Evolutionary conservation across 2,888 invertebrate genomes (phyloP).

Genomic region (Phoronis australis): DNA sequence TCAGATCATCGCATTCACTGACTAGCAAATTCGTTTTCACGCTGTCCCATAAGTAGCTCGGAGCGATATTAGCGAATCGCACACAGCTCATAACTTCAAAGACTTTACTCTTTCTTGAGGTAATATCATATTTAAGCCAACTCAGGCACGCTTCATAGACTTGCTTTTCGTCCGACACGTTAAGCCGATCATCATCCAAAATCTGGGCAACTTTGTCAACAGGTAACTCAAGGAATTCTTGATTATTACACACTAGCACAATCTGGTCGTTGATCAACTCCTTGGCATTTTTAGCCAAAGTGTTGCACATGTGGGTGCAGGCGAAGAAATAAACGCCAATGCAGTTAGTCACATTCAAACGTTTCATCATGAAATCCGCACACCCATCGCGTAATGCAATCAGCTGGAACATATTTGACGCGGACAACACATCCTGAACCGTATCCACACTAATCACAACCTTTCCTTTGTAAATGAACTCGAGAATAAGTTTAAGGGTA

Average conservation of each 20-base stretch:
- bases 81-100: conserved; percentile 41
- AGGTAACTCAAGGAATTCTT: conserved; percentile 42
- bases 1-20: conserved; percentile 22
- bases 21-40: conserved; percentile 35
- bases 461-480: conserved; percentile 43
- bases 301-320: conserved; percentile 42
- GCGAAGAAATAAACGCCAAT: conserved; percentile 50
- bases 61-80: conserved; percentile 45
- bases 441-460: conserved; percentile 37
- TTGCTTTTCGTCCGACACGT: conserved; percentile 37
- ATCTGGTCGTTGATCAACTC: conserved; percentile 36
- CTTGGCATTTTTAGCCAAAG: conserved; percentile 27
- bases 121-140: conserved; percentile 33
- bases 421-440: conserved; percentile 46
- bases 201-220: conserved; percentile 45
- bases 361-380: conserved; percentile 47
- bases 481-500: conserved; percentile 40
- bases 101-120: conserved; percentile 20
- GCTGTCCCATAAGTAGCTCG: conserved; percentile 49
- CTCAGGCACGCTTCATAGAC: conserved; percentile 45
- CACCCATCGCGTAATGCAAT: conserved; percentile 40
- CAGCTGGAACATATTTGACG: conserved; percentile 47
- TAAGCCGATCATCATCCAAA: conserved; percentile 42
- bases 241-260: conserved; percentile 31
- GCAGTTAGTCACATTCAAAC: conserved; percentile 43